phyloP scores from a whole-genome alignment of 2,888 invertebrate species.

The Globia sparganii region DNA sequence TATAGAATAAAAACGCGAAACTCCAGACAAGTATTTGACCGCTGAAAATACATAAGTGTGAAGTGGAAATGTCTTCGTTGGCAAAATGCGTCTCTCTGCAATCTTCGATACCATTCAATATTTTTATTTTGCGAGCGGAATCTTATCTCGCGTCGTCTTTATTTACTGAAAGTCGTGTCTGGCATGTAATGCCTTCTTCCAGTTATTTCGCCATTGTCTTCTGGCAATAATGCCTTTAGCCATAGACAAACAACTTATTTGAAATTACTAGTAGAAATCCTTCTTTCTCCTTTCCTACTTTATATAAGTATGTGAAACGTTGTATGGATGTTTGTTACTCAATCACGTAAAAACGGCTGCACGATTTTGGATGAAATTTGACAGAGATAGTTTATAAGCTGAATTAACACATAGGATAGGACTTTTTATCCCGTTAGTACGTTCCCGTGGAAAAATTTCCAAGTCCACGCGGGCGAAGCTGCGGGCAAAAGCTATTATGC shows the following conservation, averaged over 20 bases:
- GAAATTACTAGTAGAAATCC: background rate
- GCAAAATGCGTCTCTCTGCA: conserved; percentile 37
- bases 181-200: conserved; percentile 15
- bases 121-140: conserved; percentile 37
- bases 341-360: background rate
- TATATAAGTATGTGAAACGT: too few species aligned
- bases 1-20: background rate
- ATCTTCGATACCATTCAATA: conserved; percentile 48
- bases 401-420: background rate
- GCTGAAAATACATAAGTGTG: conserved; percentile 40
- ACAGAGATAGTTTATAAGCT: background rate
- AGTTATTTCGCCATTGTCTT: conserved; percentile 24
- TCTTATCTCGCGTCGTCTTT: conserved; percentile 25
- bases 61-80: conserved; percentile 41
- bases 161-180: conserved; percentile 42
- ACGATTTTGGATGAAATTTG: background rate
- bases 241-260: background rate
- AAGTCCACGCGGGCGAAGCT: background rate
- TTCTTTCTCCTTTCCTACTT: background rate
- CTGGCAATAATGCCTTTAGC: conserved; percentile 9
- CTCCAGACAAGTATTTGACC: conserved; percentile 26
- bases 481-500: background rate
- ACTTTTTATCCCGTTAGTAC: background rate
- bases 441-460: background rate
- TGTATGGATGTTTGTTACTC: background rate